A percentile compares a stretch with the other conserved stretches of the same genome.
These are phyloP conservation scores for Lasioglossum leucozonium DNA, from an alignment of 2,888 invertebrate species.

Conservation along the genomic window DNA sequence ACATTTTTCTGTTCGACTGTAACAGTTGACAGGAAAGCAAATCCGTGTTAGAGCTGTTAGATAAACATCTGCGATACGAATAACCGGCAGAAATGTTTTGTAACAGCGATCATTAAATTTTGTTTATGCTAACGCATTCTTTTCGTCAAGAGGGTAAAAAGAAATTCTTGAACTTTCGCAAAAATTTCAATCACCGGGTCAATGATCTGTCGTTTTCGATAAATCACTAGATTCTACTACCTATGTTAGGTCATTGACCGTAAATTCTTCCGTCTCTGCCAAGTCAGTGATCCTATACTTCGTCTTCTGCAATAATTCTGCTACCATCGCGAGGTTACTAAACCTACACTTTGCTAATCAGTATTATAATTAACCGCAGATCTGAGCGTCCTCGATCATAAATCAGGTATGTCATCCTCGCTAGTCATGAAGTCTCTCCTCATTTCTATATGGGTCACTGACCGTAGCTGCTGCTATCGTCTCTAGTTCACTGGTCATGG, in stretches of 20 bases:
- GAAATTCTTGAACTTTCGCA: background rate
- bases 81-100: background rate
- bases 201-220: background rate
- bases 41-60: background rate
- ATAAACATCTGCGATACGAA: background rate
- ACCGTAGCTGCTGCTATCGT: background rate
- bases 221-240: background rate
- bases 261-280: background rate
- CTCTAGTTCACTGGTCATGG: background rate
- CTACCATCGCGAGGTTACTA: background rate
- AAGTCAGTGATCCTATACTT: background rate
- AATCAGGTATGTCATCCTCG: background rate
- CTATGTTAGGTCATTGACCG: no score
- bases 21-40: background rate
- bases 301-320: no score
- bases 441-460: background rate
- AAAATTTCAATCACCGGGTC: background rate
- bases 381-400: background rate
- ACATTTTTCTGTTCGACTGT: constrained; percentile 9
- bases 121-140: background rate
- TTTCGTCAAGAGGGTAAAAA: background rate
- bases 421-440: background rate
- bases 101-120: background rate
- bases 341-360: background rate
- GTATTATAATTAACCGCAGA: background rate